These are phyloP conservation scores for Dolichotis patagonum DNA, from an alignment of 2,113 vertebrate species.

Conservation along the genomic window DNA sequence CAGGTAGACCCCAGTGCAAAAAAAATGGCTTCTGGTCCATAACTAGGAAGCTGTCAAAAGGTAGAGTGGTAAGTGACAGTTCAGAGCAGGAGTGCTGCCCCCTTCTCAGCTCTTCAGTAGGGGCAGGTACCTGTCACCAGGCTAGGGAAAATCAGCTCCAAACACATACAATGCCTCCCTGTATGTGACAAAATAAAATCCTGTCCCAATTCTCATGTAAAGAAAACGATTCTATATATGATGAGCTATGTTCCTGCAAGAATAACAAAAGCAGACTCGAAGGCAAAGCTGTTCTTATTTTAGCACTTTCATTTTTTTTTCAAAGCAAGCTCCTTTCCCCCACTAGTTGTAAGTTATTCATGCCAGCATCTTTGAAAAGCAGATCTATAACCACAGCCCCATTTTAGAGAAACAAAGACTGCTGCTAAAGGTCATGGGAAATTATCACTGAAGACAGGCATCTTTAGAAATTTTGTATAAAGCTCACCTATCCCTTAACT, in stretches of 20 bases:
- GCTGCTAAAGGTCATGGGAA: constrained; percentile 45
- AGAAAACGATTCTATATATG: constrained; percentile 47
- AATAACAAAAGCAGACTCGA: constrained; percentile 68
- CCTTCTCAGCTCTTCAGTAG: not conserved
- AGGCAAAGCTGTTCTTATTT: constrained; percentile 72
- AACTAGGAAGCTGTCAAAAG: not conserved
- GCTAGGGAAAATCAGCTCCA: not conserved
- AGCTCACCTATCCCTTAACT: not conserved
- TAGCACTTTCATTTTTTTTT: constrained; percentile 68
- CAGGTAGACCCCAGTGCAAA: not conserved
- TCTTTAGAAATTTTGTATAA: not conserved
- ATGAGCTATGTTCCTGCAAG: constrained; percentile 38
- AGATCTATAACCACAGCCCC: constrained; percentile 25
- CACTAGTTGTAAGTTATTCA: constrained; percentile 63
- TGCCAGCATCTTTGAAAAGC: constrained; percentile 58
- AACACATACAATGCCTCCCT: not conserved
- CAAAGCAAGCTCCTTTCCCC: constrained; percentile 64
- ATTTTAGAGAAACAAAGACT: constrained; percentile 54
- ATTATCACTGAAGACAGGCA: not conserved
- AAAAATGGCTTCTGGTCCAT: not conserved
- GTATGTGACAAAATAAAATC: not conserved
- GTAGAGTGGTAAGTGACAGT: not conserved
- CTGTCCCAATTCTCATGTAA: constrained; percentile 47
- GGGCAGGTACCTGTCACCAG: not conserved
- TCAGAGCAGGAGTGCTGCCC: not conserved